Evolutionary conservation across 2,888 invertebrate species (phyloP).

Genomic region (Ochropacha duplaris): DNA sequence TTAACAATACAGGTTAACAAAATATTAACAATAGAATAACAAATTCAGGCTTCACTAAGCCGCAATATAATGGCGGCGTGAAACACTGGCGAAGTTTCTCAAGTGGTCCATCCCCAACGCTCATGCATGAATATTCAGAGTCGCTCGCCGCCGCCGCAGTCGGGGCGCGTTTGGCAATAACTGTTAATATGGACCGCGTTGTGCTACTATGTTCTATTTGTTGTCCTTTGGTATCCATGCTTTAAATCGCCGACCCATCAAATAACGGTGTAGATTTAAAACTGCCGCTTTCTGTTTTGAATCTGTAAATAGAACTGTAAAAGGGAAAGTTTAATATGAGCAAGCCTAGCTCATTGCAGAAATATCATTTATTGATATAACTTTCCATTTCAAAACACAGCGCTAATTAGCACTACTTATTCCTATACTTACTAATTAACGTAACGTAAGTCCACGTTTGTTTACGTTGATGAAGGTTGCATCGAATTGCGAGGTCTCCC

Average conservation of each 20-base stretch:
- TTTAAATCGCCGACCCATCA: constrained; percentile 21
- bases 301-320: constrained; percentile 9
- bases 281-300: constrained; percentile 6
- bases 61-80: constrained; percentile 20
- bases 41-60: constrained; percentile 12
- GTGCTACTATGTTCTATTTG: constrained; percentile 49
- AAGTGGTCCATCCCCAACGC: constrained; percentile 47
- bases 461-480: constrained; percentile 80
- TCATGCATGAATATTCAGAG: constrained; percentile 73
- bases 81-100: constrained; percentile 41
- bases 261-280: constrained; percentile 18
- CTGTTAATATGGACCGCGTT: constrained; percentile 69
- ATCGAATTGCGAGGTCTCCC: constrained; percentile 79
- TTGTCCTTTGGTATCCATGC: constrained; percentile 36
- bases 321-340: constrained; percentile 21
- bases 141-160: constrained; percentile 46
- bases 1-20: neutral
- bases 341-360: constrained; percentile 7
- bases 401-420: constrained; percentile 34
- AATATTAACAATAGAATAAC: neutral
- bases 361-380: constrained; percentile 4
- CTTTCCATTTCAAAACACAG: constrained; percentile 30
- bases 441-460: constrained; percentile 67
- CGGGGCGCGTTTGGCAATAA: constrained; percentile 64
- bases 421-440: constrained; percentile 29